Evolutionary conservation across 2,888 invertebrate species (phyloP), one percentile per base, ranked within the genome.

Genomic region (Tachina grossa): DNA sequence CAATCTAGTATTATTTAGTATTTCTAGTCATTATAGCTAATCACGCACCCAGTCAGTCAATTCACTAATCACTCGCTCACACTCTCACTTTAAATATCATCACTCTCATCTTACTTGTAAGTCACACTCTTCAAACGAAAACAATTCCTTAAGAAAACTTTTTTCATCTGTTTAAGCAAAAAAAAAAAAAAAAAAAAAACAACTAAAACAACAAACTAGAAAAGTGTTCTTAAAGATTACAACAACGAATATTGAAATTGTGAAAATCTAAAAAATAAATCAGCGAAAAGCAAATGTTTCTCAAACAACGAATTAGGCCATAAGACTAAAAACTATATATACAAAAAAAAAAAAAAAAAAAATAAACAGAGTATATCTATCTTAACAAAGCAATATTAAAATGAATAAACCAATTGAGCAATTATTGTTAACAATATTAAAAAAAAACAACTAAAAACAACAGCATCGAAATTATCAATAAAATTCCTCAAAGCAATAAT

Each of bases 271-370:
- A 91, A 91, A 89, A 87, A 88, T 87, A 88, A 89, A 87, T 88
- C 88, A 89, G 89, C 89, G 89, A 89, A 88, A 92, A 92, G 92
- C 93, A 93, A 93, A 72, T 91, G 93, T 93, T 93, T 93, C 93
- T 91, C 90, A 93, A 89, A 93, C 93, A 93, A 93, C 93, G 93
- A 93, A 93, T 91, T 93, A 93, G 92, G 87, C 89, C 89, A 77
- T 92, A 92, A 92, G 92, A 75, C 68, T 65, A 81, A 80, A 53
- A 55, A 66, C 5, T 57, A 68, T 14, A 53, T 19, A n/a, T n/a
- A n/a, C n/a, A n/a, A n/a, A n/a, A n/a, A n/a, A n/a, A n/a, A n/a
- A n/a, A n/a, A n/a, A n/a, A 53, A 9, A 19, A 16, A n/a, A 9
- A 31, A 39, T 49, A 39, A 9, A 68, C 45, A 65, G 1, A 47